A percentile compares a stretch with the other conserved stretches of the same genome.
Conservation (phyloP, 1,140 invertebrate species). For the Hyles euphorbiae region DNA sequence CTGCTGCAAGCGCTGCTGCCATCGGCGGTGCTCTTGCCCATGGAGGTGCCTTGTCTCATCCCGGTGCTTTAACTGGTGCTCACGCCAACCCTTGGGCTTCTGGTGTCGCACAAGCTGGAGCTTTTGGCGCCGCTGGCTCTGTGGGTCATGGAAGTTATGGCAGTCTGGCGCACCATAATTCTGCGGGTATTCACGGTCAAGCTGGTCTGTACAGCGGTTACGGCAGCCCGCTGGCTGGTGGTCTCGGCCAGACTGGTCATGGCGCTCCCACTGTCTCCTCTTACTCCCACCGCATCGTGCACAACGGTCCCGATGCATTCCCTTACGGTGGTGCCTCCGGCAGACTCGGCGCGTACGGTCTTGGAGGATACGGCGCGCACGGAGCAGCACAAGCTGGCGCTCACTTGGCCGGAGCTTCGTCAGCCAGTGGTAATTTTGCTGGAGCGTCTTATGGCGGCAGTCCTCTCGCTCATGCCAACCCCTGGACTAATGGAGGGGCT, state of each 20-base stretch:
- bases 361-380: constrained; percentile 8
- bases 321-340: constrained; percentile 13
- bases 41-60: constrained; percentile 14
- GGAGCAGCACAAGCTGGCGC: constrained; percentile 6
- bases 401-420: constrained; percentile 7
- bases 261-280: constrained; percentile 10
- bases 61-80: constrained; percentile 5
- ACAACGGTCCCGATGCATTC: constrained; percentile 24
- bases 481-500: constrained; percentile 3
- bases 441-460: too few relatives aligned
- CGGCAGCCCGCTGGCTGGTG: not conserved
- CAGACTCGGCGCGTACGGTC: constrained; percentile 20
- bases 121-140: not conserved
- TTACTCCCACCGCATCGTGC: constrained; percentile 24
- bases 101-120: not conserved
- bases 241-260: constrained; percentile 4
- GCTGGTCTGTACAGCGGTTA: constrained; percentile 1
- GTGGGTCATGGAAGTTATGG: constrained; percentile 11
- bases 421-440: constrained; percentile 6
- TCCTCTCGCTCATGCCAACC: constrained; percentile 7
- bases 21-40: constrained; percentile 5
- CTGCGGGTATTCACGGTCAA: constrained; percentile 15
- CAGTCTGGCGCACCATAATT: constrained; percentile 5
- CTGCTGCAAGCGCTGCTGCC: constrained; percentile 13
- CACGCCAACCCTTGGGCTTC: constrained; percentile 12